Evolutionary conservation across 2,888 invertebrate species (phyloP).

Genomic region (Nomada goodeniana): DNA sequence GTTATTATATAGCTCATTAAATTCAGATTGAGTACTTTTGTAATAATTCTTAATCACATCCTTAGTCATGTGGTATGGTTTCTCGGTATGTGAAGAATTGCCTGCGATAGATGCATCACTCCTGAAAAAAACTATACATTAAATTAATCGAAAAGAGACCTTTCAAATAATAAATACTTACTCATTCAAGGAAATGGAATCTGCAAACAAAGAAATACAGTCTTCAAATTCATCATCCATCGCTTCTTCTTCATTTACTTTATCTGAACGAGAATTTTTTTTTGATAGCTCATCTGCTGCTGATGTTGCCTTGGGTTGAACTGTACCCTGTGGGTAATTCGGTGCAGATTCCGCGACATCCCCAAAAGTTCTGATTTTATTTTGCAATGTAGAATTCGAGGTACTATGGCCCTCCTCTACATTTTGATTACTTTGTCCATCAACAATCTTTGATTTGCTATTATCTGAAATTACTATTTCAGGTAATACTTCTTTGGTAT

Average conservation of each 20-base stretch:
- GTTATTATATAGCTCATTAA: slow-evolving; percentile 25
- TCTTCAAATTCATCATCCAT: slow-evolving; percentile 31
- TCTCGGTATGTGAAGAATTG: background rate
- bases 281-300: background rate
- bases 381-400: background rate
- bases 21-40: slow-evolving; percentile 31
- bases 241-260: background rate
- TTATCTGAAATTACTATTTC: background rate
- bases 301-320: too few relatives aligned
- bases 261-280: background rate
- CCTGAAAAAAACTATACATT: slow-evolving; percentile 10
- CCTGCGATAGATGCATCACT: background rate
- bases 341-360: too few relatives aligned
- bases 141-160: background rate
- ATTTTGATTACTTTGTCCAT: background rate
- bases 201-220: slow-evolving; percentile 68
- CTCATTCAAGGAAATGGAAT: slow-evolving; percentile 46
- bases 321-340: too few relatives aligned
- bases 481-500: background rate
- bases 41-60: slow-evolving; percentile 30
- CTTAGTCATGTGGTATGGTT: slow-evolving; percentile 22
- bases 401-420: background rate
- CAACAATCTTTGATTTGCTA: background rate
- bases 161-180: slow-evolving; percentile 42
- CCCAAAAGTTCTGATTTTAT: background rate